phyloP scores from a whole-genome alignment of 2,888 invertebrate species.

The Pachycephus smyrnensis region DNA sequence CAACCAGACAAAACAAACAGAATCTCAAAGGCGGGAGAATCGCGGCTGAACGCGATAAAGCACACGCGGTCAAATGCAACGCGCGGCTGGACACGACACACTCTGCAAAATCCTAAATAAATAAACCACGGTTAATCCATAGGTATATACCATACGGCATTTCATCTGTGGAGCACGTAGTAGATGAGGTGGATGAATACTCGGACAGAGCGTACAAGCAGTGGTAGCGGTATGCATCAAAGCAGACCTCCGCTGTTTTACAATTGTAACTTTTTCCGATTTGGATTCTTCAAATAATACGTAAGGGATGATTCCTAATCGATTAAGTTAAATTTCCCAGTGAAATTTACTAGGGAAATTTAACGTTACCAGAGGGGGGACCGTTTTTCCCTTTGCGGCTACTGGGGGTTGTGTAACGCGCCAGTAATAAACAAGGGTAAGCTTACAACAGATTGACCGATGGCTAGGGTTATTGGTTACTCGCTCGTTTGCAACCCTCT shows the following conservation, averaged over 20 bases:
- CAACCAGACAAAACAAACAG: neutral
- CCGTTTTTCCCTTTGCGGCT: neutral
- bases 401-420: constrained; percentile 6
- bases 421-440: constrained; percentile 47
- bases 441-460: constrained; percentile 41
- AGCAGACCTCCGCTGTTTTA: neutral
- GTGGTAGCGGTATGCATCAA: neutral
- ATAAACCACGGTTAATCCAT: constrained; percentile 13
- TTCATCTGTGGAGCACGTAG: neutral
- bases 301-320: neutral
- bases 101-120: constrained; percentile 22
- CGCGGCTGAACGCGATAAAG: neutral
- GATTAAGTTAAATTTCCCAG: too few relatives aligned
- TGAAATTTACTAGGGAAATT: neutral
- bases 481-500: constrained; percentile 19
- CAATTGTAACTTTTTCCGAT: neutral
- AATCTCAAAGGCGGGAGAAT: neutral
- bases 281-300: neutral
- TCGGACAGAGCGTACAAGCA: neutral
- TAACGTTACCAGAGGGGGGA: neutral
- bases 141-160: neutral
- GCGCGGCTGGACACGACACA: neutral
- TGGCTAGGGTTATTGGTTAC: constrained; percentile 46
- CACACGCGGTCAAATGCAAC: neutral
- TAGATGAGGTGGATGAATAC: neutral